Conservation (phyloP, 2,113 vertebrate genomes). For the Chrysemys picta region DNA sequence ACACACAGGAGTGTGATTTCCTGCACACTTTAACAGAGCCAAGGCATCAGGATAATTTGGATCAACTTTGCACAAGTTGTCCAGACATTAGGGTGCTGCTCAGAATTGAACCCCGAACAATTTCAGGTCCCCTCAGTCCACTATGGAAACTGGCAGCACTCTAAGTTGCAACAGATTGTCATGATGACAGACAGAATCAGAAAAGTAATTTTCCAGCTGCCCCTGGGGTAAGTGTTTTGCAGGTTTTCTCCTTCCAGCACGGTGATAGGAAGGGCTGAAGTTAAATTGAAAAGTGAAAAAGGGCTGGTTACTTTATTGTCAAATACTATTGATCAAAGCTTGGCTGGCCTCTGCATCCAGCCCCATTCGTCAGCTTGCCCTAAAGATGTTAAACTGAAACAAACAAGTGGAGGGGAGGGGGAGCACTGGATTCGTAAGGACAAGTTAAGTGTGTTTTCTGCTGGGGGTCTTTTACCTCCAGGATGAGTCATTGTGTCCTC, state of each 20-base stretch:
- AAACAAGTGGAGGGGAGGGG: not conserved
- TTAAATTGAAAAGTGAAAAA: not conserved
- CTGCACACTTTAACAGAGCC: not conserved
- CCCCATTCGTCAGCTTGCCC: not conserved
- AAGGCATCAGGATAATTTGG: not conserved
- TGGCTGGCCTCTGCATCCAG: slow-evolving; percentile 17
- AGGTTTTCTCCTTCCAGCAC: not conserved
- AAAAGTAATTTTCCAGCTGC: not conserved
- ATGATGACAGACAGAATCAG: not conserved
- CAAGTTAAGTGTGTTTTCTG: rapidly evolving
- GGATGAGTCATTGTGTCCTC: not conserved
- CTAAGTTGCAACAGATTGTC: not conserved
- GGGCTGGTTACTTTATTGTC: not conserved
- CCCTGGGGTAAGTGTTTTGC: not conserved
- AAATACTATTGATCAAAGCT: slow-evolving; percentile 11
- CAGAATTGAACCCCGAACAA: not conserved
- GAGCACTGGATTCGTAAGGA: not conserved
- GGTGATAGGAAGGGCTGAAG: not conserved
- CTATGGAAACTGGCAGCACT: not conserved
- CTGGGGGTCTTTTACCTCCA: not conserved
- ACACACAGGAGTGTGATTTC: not conserved
- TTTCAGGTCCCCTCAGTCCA: not conserved
- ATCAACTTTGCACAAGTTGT: not conserved
- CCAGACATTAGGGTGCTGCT: not conserved
- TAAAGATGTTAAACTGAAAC: not conserved